Evolutionary conservation across 2,888 invertebrate genomes (phyloP), one percentile per base, ranked within the genome.

Genomic region (Melangyna quadrimaculata): DNA sequence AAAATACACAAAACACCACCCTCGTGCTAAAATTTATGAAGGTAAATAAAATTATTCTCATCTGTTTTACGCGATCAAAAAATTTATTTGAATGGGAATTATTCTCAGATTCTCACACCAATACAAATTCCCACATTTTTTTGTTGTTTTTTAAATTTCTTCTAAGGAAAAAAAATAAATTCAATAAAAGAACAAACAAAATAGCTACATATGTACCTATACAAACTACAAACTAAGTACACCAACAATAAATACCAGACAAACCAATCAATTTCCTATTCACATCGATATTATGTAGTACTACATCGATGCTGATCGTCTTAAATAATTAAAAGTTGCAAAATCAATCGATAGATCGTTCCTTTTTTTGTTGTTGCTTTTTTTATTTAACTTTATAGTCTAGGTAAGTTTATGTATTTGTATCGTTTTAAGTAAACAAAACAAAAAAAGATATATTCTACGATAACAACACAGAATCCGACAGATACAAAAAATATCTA

Each of bases 351-450:
- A 67, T 22, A 48, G 1, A 22, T 12, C 35, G 22, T n/a, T 40
- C 14, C 14, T 29, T 32, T 55, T 29, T 29, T 57, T 32, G 4
- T 0, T 29, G 32, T 61, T 35, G 35, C 29, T 71, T 59, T 65
- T 35, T 40, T 37, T 72, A 53, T 61, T 29, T n/a, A 12, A 14
- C 43, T 43, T 3, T 8, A 32, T 32, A n/a, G n/a, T n/a, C n/a
- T 35, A 35, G 12, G 8, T 29, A 32, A 55, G n/a, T 53, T 27
- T 53, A 53, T 55, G n/a, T 55, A 32, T 55, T 55, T 55, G 43
- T 74, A 84, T 80, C 65, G 35, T 53, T 71, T 75, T 61, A 57
- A 45, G 72, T 84, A 84, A 80, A 84, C 80, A 78, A 65, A 53
- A 70, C n/a, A 53, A 40, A 57, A 61, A 45, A 45, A 12, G 0